Evolutionary conservation across 2,888 invertebrate genomes (phyloP), one percentile per base, ranked within the genome.

Genomic region (Aromia moschata): DNA sequence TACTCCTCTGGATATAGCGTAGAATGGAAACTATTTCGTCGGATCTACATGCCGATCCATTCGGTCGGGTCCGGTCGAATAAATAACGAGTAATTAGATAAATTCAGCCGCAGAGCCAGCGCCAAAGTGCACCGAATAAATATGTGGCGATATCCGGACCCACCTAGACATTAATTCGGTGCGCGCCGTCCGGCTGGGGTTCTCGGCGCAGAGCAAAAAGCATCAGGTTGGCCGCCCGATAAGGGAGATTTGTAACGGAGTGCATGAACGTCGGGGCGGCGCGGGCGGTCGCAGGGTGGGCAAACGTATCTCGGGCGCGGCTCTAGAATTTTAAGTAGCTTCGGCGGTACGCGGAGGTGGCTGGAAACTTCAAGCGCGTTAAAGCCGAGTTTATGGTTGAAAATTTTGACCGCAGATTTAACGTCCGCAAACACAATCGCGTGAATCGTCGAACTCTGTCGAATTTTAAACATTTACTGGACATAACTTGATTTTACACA

Each of bases 221-320:
- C 70, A 70, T 60, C 70, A 70, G 69, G 69, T 70, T 67, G 58
- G 60, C 58, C 64, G 65, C n/a, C 65, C 70, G 72, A 73, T 73
- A 73, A 74, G 72, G 69, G 70, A 74, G 74, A 74, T 74, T 73
- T 74, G 74, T 74, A 68, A 70, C 70, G 56, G 67, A 62, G 68
- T 58, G 63, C 58, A 65, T 66, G 64, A 69, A 69, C 67, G 68
- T 57, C 57, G 57, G 58, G 59, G 57, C 67, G 61, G 63, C 68
- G n/a, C n/a, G n/a, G n/a, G n/a, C n/a, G n/a, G n/a, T n/a, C n/a
- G n/a, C 69, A 66, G 61, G 59, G 65, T 30, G 44, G 56, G 60
- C n/a, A n/a, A n/a, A n/a, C 51, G 69, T 73, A 71, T 69, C 69
- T 68, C 56, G 66, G 56, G 44, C 69, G 68, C 55, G 53, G 58